phyloP scores from a whole-genome alignment of 2,888 invertebrate genomes.

The Drosophila picticornis region DNA sequence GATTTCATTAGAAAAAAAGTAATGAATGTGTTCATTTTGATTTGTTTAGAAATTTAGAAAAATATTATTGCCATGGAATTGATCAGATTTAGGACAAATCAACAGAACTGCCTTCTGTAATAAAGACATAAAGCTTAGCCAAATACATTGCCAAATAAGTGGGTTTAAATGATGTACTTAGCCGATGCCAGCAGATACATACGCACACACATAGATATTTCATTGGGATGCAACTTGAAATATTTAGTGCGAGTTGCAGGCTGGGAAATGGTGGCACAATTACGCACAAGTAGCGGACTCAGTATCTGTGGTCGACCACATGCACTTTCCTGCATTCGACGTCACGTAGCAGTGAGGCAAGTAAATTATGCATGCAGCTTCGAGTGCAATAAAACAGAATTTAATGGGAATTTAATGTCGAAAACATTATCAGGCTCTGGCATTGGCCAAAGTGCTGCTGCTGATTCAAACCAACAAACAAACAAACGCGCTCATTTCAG shows the following conservation, averaged over 20 bases:
- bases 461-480: slow-evolving; percentile 35
- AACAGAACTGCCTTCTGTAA: background rate
- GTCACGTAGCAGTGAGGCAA: slow-evolving; percentile 51
- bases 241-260: slow-evolving; percentile 8
- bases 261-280: slow-evolving; percentile 13
- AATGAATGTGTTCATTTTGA: background rate
- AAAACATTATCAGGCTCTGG: slow-evolving; percentile 69
- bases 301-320: slow-evolving; percentile 48
- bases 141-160: background rate
- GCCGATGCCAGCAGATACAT: background rate
- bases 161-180: background rate
- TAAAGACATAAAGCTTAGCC: background rate
- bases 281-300: slow-evolving; percentile 24
- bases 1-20: background rate
- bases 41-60: background rate
- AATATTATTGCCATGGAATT: background rate
- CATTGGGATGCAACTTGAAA: slow-evolving; percentile 7
- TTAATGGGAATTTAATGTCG: slow-evolving; percentile 76
- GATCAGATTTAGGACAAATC: background rate
- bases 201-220: background rate
- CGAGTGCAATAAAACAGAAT: slow-evolving; percentile 74
- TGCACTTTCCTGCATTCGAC: slow-evolving; percentile 53
- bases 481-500: slow-evolving; percentile 41
- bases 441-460: slow-evolving; percentile 36
- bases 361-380: slow-evolving; percentile 74